These are phyloP conservation scores for Phenacoccus solenopsis DNA, from an alignment of 1,140 invertebrate species.

Conservation along the genomic window DNA sequence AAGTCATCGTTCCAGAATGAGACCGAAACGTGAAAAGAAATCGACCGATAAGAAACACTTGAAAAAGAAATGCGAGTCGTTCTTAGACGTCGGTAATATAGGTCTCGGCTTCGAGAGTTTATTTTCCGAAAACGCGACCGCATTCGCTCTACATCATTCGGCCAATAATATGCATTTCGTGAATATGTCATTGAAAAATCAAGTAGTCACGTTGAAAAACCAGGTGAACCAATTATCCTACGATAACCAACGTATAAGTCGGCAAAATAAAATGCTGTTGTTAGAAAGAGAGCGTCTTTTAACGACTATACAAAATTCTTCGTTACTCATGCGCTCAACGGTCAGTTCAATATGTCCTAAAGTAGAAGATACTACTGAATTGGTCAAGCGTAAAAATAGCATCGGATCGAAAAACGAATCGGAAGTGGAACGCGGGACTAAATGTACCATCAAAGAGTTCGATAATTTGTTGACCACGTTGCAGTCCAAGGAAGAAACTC, in stretches of 20 bases:
- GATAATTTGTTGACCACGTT: not conserved
- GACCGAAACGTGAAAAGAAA: not conserved
- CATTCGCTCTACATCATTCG: not conserved
- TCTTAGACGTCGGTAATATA: not conserved
- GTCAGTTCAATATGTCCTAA: not conserved
- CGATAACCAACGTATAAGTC: not conserved
- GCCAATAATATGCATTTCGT: slow-evolving; percentile 8
- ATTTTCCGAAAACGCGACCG: not conserved
- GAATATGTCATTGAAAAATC: not conserved
- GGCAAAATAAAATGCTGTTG: not conserved
- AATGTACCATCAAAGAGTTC: not conserved
- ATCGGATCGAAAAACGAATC: not conserved
- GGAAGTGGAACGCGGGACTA: not conserved
- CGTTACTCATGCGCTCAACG: not conserved
- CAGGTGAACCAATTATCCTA: not conserved
- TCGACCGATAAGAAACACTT: not conserved
- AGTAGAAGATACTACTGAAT: not conserved
- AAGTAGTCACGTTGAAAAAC: not conserved
- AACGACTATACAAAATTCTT: not conserved
- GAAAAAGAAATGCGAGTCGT: not conserved
- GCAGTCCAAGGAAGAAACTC: not conserved
- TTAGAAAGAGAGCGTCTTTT: not conserved
- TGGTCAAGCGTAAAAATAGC: not conserved
- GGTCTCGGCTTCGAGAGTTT: not conserved
- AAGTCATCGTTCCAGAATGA: not conserved